Percentiles rank a stretch among this genome's conserved stretches.
phyloP scores from a whole-genome alignment of 2,113 vertebrate species.

The Lontra canadensis region DNA sequence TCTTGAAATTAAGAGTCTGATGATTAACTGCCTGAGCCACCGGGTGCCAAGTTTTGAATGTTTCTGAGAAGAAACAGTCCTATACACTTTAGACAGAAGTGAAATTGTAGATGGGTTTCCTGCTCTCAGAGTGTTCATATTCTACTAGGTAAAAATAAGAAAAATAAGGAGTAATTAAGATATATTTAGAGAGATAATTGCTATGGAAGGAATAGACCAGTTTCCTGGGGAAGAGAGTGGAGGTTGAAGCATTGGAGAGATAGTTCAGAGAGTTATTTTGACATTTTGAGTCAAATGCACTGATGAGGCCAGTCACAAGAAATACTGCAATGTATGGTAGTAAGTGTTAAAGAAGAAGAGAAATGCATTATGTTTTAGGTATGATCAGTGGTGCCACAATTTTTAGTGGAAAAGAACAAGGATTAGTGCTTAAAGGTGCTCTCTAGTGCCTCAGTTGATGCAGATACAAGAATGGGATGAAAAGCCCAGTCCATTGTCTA shows the following conservation, averaged over 20 bases:
- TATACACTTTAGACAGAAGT: background rate
- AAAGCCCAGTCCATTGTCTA: background rate
- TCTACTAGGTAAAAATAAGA: background rate
- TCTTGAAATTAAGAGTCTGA: background rate
- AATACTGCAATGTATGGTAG: background rate
- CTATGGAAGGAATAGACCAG: background rate
- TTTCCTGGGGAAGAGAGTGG: too few species aligned
- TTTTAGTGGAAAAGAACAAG: background rate
- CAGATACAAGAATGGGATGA: background rate
- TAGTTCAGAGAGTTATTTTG: background rate
- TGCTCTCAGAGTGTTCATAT: background rate
- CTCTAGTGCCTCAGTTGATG: background rate
- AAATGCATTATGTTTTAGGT: background rate
- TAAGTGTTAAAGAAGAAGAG: background rate
- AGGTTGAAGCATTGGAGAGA: background rate
- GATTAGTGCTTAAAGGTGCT: background rate
- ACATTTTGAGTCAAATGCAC: background rate
- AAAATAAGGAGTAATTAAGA: background rate
- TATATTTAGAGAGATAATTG: background rate
- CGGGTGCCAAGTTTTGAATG: background rate
- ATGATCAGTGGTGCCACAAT: background rate
- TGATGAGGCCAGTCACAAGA: background rate
- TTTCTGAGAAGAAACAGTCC: background rate
- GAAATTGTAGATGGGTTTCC: background rate
- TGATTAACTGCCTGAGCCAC: background rate